Evolutionary conservation across 2,888 invertebrate species (phyloP).

Genomic region (Aplocera efformata): DNA sequence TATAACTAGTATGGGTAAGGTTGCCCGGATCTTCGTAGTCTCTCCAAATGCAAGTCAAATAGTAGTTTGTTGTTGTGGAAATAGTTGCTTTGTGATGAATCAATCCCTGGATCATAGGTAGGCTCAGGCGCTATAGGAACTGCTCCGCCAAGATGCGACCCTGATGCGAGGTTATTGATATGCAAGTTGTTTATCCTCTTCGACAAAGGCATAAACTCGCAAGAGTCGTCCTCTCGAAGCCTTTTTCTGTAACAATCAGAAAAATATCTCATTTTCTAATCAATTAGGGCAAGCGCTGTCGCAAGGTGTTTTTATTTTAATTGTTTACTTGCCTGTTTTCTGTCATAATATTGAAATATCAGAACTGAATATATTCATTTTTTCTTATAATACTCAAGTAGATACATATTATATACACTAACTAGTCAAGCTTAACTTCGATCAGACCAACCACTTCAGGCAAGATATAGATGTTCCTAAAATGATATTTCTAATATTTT

Average conservation of each 20-base stretch:
- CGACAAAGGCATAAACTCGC: conserved; percentile 92
- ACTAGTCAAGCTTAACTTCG: too few relatives aligned
- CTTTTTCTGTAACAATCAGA: conserved; percentile 86
- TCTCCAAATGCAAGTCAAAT: conserved; percentile 90
- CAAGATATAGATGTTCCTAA: too few relatives aligned
- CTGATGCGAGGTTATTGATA: conserved; percentile 74
- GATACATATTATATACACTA: too few relatives aligned
- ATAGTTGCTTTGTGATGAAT: conserved; percentile 88
- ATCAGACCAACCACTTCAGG: too few relatives aligned
- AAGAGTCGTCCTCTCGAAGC: conserved; percentile 86
- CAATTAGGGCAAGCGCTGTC: too few relatives aligned
- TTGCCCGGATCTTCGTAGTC: conserved; percentile 84
- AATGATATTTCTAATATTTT: too few relatives aligned
- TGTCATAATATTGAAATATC: too few relatives aligned
- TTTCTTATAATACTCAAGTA: too few relatives aligned
- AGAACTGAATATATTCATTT: too few relatives aligned
- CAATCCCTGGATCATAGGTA: conserved; percentile 88
- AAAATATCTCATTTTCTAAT: too few relatives aligned
- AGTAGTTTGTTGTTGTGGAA: conserved; percentile 94
- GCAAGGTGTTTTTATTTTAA: too few relatives aligned
- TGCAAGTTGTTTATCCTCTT: conserved; percentile 95
- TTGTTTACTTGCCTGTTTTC: too few relatives aligned
- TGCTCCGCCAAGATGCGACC: conserved; percentile 46
- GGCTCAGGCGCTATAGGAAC: conserved; percentile 28
- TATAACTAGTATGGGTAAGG: conserved; percentile 61